Conservation (phyloP, 1,140 invertebrate genomes). For the Cylas formicarius region DNA sequence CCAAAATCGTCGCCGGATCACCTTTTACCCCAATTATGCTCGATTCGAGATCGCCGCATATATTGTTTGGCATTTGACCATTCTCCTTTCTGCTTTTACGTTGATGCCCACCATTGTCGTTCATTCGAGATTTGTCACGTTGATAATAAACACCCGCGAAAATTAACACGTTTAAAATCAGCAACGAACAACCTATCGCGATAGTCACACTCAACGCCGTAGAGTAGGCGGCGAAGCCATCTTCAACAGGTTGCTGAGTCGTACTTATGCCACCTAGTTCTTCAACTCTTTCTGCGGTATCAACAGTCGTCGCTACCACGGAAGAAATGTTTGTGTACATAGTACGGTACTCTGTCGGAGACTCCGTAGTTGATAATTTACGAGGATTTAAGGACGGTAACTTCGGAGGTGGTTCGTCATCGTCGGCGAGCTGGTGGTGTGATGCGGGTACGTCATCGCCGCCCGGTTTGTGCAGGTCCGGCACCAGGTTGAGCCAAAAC, state of each 20-base stretch:
- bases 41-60: conserved; percentile 58
- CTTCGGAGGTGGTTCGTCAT: conserved; percentile 52
- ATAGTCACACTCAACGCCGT: conserved; percentile 86
- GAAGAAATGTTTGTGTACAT: conserved; percentile 33
- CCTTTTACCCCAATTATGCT: conserved; percentile 47
- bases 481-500: conserved; percentile 93
- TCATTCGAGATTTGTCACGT: conserved; percentile 71
- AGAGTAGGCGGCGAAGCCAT: conserved; percentile 79
- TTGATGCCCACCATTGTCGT: conserved; percentile 47
- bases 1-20: conserved; percentile 57
- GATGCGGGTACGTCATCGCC: conserved; percentile 75
- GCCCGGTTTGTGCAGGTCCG: conserved; percentile 86
- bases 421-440: conserved; percentile 78
- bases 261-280: conserved; percentile 42
- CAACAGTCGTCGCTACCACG: conserved; percentile 33
- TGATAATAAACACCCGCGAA: conserved; percentile 93
- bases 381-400: conserved; percentile 47
- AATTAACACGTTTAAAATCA: conserved; percentile 86
- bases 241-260: conserved; percentile 58
- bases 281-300: conserved; percentile 37
- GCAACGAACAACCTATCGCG: conserved; percentile 84
- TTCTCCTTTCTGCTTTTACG: conserved; percentile 73
- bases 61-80: conserved; percentile 76
- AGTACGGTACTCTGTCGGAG: conserved; percentile 44
- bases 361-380: conserved; percentile 48